Conservation (phyloP, 2,888 invertebrate genomes). For the Rapana venosa region DNA sequence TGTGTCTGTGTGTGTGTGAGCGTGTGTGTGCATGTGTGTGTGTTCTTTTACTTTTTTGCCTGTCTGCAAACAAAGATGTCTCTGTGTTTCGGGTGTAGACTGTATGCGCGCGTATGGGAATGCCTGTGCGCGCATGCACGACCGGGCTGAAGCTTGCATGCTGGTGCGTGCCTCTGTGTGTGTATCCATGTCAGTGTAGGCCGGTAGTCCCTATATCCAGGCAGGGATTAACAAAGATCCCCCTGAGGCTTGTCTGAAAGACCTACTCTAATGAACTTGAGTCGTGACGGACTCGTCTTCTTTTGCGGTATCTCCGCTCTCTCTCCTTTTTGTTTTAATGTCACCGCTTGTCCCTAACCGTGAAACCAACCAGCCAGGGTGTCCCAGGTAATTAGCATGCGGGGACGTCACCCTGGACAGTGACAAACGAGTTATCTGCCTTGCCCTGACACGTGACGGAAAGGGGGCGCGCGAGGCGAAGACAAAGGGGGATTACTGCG, state of each 20-base stretch:
- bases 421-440: conserved; percentile 18
- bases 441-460: conserved; percentile 18
- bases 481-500: too few species aligned
- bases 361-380: too few species aligned
- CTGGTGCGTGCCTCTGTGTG: too few species aligned
- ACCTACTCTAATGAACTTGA: neutral
- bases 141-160: neutral
- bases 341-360: too few species aligned
- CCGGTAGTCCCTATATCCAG: too few species aligned
- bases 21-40: conserved; percentile 4
- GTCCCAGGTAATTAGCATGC: neutral
- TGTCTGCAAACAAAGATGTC: too few species aligned
- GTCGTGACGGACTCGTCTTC: neutral
- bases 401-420: conserved; percentile 18
- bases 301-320: too few species aligned
- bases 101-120: neutral
- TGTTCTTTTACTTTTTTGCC: neutral
- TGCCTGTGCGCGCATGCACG: neutral
- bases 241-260: neutral
- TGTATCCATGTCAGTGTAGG: too few species aligned
- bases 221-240: too few species aligned
- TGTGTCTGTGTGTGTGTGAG: neutral
- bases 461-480: neutral
- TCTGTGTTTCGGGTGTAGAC: neutral
- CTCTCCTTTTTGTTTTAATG: too few species aligned